These are phyloP conservation scores for Pedetes capensis DNA, from an alignment of 2,113 vertebrate genomes.

Conservation along the genomic window DNA sequence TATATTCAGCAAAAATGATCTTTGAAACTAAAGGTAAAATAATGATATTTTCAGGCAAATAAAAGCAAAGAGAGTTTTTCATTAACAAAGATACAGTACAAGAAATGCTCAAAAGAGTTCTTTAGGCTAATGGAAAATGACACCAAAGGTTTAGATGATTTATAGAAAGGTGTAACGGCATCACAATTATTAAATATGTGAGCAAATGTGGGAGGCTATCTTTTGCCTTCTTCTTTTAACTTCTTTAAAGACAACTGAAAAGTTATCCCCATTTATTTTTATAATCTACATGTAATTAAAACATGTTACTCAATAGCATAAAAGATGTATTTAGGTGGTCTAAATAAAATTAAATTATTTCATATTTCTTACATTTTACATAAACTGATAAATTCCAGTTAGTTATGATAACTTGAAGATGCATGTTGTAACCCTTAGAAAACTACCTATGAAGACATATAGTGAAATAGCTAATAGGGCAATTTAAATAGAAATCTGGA, in stretches of 20 bases:
- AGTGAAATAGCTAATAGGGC: not conserved
- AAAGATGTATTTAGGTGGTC: not conserved
- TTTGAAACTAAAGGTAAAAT: too few species aligned
- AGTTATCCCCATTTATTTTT: too few species aligned
- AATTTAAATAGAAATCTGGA: not conserved
- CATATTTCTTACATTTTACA: not conserved
- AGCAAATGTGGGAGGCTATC: not conserved
- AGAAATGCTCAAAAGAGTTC: too few species aligned
- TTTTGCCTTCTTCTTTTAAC: not conserved
- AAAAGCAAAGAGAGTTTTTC: too few species aligned
- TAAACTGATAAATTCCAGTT: not conserved
- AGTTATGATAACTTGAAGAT: not conserved
- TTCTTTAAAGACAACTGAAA: not conserved
- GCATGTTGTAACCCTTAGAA: not conserved
- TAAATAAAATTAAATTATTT: not conserved
- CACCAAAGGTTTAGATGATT: too few species aligned
- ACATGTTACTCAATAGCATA: not conserved
- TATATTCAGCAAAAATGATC: not conserved
- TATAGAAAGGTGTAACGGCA: not conserved
- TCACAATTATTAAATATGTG: not conserved
- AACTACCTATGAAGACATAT: not conserved
- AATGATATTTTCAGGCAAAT: too few species aligned
- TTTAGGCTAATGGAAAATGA: too few species aligned
- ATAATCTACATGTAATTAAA: not conserved
- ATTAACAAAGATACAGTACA: too few species aligned